Evolutionary conservation across 1,140 invertebrate species (phyloP).

Genomic region (Drosophila ogumai): DNA sequence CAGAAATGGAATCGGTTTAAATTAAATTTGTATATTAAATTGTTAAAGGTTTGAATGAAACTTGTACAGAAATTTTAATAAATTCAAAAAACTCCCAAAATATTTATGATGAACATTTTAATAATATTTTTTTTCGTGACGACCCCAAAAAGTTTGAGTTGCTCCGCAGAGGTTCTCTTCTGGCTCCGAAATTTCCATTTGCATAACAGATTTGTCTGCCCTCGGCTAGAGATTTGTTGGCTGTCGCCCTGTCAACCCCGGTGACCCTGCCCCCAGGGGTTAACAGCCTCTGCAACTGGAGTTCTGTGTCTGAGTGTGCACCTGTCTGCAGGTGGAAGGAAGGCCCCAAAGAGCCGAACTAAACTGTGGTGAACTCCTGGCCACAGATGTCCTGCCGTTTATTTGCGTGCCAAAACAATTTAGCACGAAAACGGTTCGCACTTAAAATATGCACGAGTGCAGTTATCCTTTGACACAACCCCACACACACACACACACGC

Average conservation of each 20-base stretch:
- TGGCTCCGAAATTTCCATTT: slow-evolving; percentile 40
- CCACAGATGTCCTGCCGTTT: slow-evolving; percentile 73
- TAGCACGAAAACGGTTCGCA: slow-evolving; percentile 80
- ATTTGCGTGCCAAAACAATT: slow-evolving; percentile 84
- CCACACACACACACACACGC: slow-evolving; percentile 24
- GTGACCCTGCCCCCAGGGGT: slow-evolving; percentile 51
- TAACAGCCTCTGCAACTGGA: slow-evolving; percentile 61
- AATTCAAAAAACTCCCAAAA: not conserved
- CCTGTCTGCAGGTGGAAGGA: slow-evolving; percentile 32
- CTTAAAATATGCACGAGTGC: slow-evolving; percentile 80
- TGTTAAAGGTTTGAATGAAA: too few relatives aligned
- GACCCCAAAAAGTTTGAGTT: slow-evolving; percentile 10
- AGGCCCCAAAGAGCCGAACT: slow-evolving; percentile 2
- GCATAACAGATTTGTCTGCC: slow-evolving; percentile 68
- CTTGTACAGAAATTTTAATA: too few relatives aligned
- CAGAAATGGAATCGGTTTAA: not conserved
- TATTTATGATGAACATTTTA: not conserved
- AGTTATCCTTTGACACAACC: slow-evolving; percentile 78
- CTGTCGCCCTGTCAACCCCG: slow-evolving; percentile 51
- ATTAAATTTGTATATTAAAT: too few relatives aligned
- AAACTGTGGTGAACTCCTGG: slow-evolving; percentile 25
- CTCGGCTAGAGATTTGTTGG: slow-evolving; percentile 71
- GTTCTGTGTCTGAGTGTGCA: slow-evolving; percentile 32
- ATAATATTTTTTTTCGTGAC: not conserved
- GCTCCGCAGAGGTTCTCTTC: not conserved